Base-by-base conservation (phyloP, 1,140 invertebrate genomes). In the Nomia melanderi region DNA sequence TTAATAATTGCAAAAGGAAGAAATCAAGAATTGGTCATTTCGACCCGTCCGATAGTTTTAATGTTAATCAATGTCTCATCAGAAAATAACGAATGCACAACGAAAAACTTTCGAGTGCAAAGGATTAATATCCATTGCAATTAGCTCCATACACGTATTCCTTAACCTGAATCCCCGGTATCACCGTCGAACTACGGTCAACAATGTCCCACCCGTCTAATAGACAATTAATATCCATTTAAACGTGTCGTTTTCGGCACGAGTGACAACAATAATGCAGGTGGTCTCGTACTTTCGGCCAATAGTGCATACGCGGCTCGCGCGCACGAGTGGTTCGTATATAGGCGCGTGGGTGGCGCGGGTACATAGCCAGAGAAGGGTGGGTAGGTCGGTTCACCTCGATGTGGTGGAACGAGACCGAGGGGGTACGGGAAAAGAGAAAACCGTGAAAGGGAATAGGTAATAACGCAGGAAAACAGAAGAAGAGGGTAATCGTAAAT, bases 371-470 rank as follows among this genome's bases (percentile, higher is more conserved):
- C n/a, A 23, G n/a, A 8, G 33, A 53, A 41, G 62, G 60, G 39
- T 53, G 47, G 39, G 44, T 78, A 59, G 20, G 57, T 79, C 20
- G 78, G 36, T 41, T 78, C 54, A 73, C 74, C 53, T 69, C 69
- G 64, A 36, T 39, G 31, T 12, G 39, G 36, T 25, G 36, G 36
- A 64, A 14, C 54, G 47, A 59, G 33, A 64, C 23, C 8, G 4
- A 47, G 1, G 50, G 3, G 29, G 73, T 63, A 23, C 1, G 62
- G 23, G 1, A 20, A 7, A 36, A 31, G 29, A 4, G 47, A 47
- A 17, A 20, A n/a, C 11, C 62, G 27, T 33, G 31, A 66, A 75
- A 76, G 73, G 73, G 73, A 76, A 76, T 76, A 76, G 73, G 65
- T 76, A 77, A 77, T 72, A 50, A 62, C 33, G 50, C 6, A 0